A percentile compares a stretch with the other conserved stretches of the same genome.
phyloP scores from a whole-genome alignment of 2,888 invertebrate genomes.

The Conomelus anceps region DNA sequence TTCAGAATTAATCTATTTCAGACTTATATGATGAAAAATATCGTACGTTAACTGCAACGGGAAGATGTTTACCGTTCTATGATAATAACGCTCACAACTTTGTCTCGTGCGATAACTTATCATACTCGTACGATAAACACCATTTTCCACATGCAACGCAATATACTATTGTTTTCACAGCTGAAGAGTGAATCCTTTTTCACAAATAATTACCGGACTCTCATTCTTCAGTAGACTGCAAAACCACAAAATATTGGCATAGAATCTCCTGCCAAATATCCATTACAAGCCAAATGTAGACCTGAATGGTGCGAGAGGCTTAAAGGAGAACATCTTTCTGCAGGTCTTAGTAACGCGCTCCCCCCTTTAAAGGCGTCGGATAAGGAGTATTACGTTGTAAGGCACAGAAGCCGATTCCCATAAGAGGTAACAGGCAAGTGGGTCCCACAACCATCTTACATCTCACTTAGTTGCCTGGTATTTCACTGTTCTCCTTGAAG shows the following conservation, averaged over 20 bases:
- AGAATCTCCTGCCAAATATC: not conserved
- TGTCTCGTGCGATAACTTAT: no score
- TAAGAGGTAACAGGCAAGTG: not conserved
- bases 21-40: no score
- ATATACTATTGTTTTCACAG: no score
- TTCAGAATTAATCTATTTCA: no score
- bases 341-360: not conserved
- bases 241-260: not conserved
- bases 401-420: not conserved
- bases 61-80: no score
- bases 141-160: no score
- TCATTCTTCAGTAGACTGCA: not conserved
- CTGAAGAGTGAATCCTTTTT: no score
- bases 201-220: not conserved
- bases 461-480: slow-evolving; percentile 1
- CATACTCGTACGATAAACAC: no score
- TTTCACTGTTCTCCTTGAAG: not conserved
- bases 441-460: slow-evolving; percentile 1
- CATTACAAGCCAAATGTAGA: not conserved
- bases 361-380: not conserved
- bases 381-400: not conserved
- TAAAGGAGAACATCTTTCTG: not conserved
- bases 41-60: no score
- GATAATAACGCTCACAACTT: no score
- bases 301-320: not conserved